Base-by-base conservation (phyloP, 2,797 vertebrate species). In the Manis pentadactyla region DNA sequence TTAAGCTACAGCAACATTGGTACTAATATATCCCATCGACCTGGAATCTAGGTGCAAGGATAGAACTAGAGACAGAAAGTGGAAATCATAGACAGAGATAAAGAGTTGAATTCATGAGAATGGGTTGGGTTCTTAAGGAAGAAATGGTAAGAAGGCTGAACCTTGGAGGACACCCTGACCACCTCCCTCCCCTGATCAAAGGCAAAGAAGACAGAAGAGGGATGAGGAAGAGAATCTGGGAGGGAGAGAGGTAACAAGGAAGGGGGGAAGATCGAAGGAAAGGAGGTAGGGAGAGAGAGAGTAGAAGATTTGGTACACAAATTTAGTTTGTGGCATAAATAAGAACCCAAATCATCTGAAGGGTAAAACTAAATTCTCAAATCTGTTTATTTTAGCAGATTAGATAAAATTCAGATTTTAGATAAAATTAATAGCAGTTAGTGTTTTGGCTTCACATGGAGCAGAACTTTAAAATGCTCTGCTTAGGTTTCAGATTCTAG, bases 81-180 rank as follows among this genome's bases (percentile, higher is more conserved):
- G 21, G 64, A 68, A 87, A 82, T 63, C 71, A 51, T 4, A 75
- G 73, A 63, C 84, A 34, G 63, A 88, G 64, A 34, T 49, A 53
- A 79, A 86, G 79, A 93, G 97, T 21, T 57, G 59, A 46, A 49
- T 42, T 69, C 66, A 31, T 17, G 34, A 86, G 34, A 63, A 77
- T 19, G 29, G 29, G 77, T 23, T 64, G 57, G 63, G 42, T 46
- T 15, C 31, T 79, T 55, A 57, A 93, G n/a, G 89, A 74, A 89
- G 46, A 75, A 42, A 64, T 8, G 68, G 7, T 49, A 42, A 66
- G 55, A 79, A 88, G 57, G 21, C 15, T 19, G 31, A 68, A 34
- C 5, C 11, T 73, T n/a, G 29, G 11, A 90, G 34, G 68, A 46
- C n/a, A 18, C 46, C 5, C 29, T 84, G 37, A 29, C 29, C 1